A percentile compares a stretch with the other conserved stretches of the same genome.
phyloP scores from a whole-genome alignment of 2,888 invertebrate species.

The Chamaedrilus cognettii region DNA sequence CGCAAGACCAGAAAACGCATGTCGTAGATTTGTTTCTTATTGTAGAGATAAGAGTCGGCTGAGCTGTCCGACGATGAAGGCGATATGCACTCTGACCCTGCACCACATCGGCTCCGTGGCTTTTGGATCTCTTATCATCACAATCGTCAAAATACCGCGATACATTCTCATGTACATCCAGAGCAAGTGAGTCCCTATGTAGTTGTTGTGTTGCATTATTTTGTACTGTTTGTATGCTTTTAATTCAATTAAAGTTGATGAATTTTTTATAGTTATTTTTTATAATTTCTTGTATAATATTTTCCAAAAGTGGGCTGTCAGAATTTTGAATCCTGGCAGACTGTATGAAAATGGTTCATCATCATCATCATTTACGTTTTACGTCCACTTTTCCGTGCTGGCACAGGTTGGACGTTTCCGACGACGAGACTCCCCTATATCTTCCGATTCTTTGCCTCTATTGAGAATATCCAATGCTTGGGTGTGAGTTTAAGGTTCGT shows the following conservation, averaged over 20 bases:
- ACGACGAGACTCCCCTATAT: too few relatives aligned
- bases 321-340: too few relatives aligned
- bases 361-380: too few relatives aligned
- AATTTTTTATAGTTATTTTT: background rate
- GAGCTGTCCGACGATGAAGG: constrained; percentile 45
- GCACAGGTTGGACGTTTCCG: too few relatives aligned
- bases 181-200: constrained; percentile 57
- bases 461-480: too few relatives aligned
- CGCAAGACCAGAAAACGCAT: too few relatives aligned
- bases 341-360: too few relatives aligned
- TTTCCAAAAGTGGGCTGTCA: too few relatives aligned
- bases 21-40: too few relatives aligned
- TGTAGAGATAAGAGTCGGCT: constrained; percentile 49
- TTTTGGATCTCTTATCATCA: constrained; percentile 59
- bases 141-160: constrained; percentile 59
- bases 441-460: too few relatives aligned
- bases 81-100: constrained; percentile 50
- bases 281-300: background rate
- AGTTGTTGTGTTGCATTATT: background rate
- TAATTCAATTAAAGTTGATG: background rate
- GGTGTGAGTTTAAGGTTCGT: too few relatives aligned
- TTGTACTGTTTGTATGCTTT: background rate
- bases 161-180: constrained; percentile 59
- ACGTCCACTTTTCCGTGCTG: too few relatives aligned
- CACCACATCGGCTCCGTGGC: constrained; percentile 61